Evolutionary conservation across 2,888 invertebrate species (phyloP), one percentile per base, ranked within the genome.

Genomic region (Dryomyza anilis): DNA sequence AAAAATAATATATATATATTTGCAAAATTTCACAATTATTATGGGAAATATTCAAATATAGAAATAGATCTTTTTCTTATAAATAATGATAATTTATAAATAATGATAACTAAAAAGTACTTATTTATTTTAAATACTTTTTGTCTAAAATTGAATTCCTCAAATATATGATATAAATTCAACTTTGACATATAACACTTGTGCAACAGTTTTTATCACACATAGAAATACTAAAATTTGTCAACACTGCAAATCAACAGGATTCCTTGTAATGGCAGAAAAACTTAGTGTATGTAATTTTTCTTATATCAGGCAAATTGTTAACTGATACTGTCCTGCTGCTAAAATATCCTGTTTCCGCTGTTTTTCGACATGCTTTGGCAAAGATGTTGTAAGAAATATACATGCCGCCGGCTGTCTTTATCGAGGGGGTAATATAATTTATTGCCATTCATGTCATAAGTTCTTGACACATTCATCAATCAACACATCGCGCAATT

Each of bases 391-490:
- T 19, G 5, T 43, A 33, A 33, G 33, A 8, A 3, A 43, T 16
- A 19, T 16, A 16, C 19, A 6, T 16, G 16, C 16, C 43, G 19
- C 2, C 16, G 43, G 4, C 5, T 16, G n/a, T 16, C 43, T 43
- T n/a, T n/a, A n/a, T n/a, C 36, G 53, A 14, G 16, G 50, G 43
- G 29, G 25, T 23, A 61, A 12, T 53, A 75, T 80, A 80, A 79
- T 80, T 80, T 79, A 79, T 80, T 77, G 80, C 80, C 78, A 80
- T 80, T 78, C 78, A 75, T 79, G 79, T 80, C 79, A 80, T 77
- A 79, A 80, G 80, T 78, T 79, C 76, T 72, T 79, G 79, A 79
- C 80, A 78, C 69, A 76, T 77, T 80, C 81, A 79, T 80, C 79
- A 80, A 80, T 80, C 79, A 80, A 74, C 72, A 70, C 69, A 74